phyloP scores from a whole-genome alignment of 2,888 invertebrate species.

The Nomada fucata region DNA sequence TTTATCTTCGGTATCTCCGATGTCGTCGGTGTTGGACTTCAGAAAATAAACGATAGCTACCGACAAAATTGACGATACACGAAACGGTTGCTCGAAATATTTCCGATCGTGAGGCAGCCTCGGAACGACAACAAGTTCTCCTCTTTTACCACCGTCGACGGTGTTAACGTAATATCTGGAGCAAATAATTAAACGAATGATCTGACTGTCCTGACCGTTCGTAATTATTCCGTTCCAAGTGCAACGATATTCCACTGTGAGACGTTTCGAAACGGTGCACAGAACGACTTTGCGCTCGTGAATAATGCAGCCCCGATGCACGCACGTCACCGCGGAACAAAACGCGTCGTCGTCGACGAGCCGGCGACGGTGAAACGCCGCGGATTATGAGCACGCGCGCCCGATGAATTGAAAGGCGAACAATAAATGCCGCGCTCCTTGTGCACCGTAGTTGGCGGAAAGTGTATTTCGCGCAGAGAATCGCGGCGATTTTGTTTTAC shows the following conservation, averaged over 20 bases:
- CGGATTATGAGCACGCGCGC: conserved; percentile 47
- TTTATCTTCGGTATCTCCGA: too few relatives aligned
- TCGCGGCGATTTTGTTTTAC: conserved; percentile 44
- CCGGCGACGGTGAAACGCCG: conserved; percentile 47
- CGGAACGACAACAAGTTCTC: too few relatives aligned
- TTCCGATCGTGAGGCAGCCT: too few relatives aligned
- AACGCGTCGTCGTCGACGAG: conserved; percentile 48
- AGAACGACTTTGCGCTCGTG: conserved; percentile 12
- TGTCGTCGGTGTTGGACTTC: too few relatives aligned
- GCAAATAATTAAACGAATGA: too few relatives aligned
- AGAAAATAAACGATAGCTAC: too few relatives aligned
- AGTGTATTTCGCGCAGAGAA: conserved; percentile 31
- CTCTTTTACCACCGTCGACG: too few relatives aligned
- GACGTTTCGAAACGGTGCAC: background rate
- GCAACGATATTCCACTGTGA: background rate
- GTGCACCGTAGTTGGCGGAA: conserved; percentile 31
- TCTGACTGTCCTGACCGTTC: too few relatives aligned
- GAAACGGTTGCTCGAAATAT: too few relatives aligned
- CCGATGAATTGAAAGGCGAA: conserved; percentile 48
- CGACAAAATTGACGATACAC: too few relatives aligned
- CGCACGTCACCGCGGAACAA: conserved; percentile 53
- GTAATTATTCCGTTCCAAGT: background rate
- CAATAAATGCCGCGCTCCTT: conserved; percentile 46
- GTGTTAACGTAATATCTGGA: too few relatives aligned
- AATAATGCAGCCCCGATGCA: conserved; percentile 33